These are phyloP conservation scores for Leptogaster cylindrica DNA, from an alignment of 2,888 invertebrate genomes.

Conservation along the genomic window DNA sequence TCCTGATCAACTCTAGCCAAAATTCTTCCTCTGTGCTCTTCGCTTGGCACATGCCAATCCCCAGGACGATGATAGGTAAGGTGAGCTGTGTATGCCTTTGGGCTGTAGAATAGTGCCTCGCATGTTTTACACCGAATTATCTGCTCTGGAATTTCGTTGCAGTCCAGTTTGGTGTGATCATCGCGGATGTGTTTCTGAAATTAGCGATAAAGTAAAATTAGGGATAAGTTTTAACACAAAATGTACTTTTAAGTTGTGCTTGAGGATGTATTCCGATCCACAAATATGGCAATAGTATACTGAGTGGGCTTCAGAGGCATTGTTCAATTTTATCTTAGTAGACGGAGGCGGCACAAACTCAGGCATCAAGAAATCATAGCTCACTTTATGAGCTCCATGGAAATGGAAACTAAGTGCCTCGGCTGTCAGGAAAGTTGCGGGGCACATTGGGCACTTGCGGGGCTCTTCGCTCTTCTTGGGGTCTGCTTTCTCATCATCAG, in stretches of 20 bases:
- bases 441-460: slow-evolving; percentile 26
- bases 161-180: slow-evolving; percentile 66
- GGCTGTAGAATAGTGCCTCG: slow-evolving; percentile 70
- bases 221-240: too few relatives aligned
- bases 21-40: slow-evolving; percentile 64
- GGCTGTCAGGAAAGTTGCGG: slow-evolving; percentile 36
- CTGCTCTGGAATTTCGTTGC: slow-evolving; percentile 61
- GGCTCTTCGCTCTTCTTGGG: neutral
- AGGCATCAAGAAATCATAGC: slow-evolving; percentile 58
- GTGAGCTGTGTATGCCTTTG: slow-evolving; percentile 70
- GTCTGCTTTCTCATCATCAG: neutral
- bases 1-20: slow-evolving; percentile 64
- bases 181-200: slow-evolving; percentile 64
- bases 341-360: slow-evolving; percentile 64
- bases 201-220: neutral
- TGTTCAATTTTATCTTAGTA: slow-evolving; percentile 64
- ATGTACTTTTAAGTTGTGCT: slow-evolving; percentile 70
- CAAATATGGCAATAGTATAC: slow-evolving; percentile 68
- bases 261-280: slow-evolving; percentile 71
- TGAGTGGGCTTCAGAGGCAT: slow-evolving; percentile 63
- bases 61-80: slow-evolving; percentile 68
- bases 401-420: slow-evolving; percentile 44
- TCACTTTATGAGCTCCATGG: slow-evolving; percentile 46
- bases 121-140: slow-evolving; percentile 70
- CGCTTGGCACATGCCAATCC: slow-evolving; percentile 69